Percentiles rank a stretch among this genome's conserved stretches.
These are phyloP conservation scores for Cairina moschata DNA, from an alignment of 2,113 vertebrate species.

Conservation along the genomic window DNA sequence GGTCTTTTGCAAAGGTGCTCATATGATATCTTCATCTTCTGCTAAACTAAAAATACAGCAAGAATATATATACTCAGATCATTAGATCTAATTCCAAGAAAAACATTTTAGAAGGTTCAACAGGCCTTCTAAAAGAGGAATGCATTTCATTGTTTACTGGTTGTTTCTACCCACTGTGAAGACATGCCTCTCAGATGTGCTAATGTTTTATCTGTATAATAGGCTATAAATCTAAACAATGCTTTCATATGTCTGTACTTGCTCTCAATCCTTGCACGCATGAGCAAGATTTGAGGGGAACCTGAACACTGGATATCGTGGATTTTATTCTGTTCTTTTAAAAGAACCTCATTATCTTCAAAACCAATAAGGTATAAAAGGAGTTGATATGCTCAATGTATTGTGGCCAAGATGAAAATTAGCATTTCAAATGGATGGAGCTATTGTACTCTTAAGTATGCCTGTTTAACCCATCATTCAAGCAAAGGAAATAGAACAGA, in stretches of 20 bases:
- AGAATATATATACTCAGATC: background rate
- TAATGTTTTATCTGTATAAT: background rate
- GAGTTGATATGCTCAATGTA: slow-evolving; percentile 43
- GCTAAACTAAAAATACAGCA: background rate
- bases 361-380: slow-evolving; percentile 49
- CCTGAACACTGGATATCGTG: background rate
- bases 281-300: slow-evolving; percentile 10
- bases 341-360: slow-evolving; percentile 49
- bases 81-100: background rate
- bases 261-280: background rate
- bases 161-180: background rate
- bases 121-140: background rate
- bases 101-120: background rate
- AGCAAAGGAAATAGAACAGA: slow-evolving; percentile 65
- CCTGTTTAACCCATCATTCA: slow-evolving; percentile 58
- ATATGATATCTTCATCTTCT: background rate
- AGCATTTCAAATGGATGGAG: slow-evolving; percentile 67
- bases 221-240: background rate
- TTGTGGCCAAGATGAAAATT: slow-evolving; percentile 64
- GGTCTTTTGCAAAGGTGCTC: slow-evolving; percentile 40
- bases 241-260: background rate
- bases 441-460: slow-evolving; percentile 66
- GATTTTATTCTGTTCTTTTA: slow-evolving; percentile 36
- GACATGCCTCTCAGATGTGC: background rate
- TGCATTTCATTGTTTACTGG: background rate